A percentile compares a stretch with the other conserved stretches of the same genome.
phyloP scores from a whole-genome alignment of 2,797 vertebrate species.

The Phoebastria nigripes region DNA sequence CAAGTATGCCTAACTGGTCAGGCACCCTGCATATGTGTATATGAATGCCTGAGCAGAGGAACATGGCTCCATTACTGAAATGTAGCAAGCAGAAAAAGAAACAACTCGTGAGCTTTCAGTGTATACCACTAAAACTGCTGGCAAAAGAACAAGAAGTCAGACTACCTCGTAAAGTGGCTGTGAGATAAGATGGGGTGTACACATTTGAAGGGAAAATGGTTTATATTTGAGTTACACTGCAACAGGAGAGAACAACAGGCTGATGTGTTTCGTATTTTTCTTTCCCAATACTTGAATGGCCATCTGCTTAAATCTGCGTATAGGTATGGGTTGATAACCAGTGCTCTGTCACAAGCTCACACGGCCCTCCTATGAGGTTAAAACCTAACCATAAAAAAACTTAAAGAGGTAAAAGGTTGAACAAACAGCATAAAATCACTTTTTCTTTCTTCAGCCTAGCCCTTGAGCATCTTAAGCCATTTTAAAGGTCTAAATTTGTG shows the following conservation, averaged over 20 bases:
- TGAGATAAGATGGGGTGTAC: neutral
- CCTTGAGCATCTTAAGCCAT: neutral
- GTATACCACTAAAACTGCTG: neutral
- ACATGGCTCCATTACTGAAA: neutral
- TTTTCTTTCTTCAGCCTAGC: neutral
- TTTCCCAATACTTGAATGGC: neutral
- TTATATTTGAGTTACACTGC: neutral
- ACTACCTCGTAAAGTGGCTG: neutral
- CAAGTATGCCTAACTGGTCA: neutral
- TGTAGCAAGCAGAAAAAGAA: neutral
- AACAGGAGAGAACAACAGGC: neutral
- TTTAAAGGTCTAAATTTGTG: neutral
- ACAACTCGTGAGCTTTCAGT: neutral
- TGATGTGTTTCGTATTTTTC: neutral
- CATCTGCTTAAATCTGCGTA: neutral
- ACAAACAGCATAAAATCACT: neutral
- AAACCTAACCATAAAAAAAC: neutral
- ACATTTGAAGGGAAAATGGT: neutral
- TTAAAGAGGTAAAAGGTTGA: neutral
- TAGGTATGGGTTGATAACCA: neutral
- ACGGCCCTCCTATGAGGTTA: neutral
- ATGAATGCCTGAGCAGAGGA: neutral
- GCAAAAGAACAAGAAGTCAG: neutral
- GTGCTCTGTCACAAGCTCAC: neutral
- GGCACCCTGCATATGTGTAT: neutral